Evolutionary conservation across 2,797 vertebrate species (phyloP), one percentile per base, ranked within the genome.

Genomic region (Channallabes apus): DNA sequence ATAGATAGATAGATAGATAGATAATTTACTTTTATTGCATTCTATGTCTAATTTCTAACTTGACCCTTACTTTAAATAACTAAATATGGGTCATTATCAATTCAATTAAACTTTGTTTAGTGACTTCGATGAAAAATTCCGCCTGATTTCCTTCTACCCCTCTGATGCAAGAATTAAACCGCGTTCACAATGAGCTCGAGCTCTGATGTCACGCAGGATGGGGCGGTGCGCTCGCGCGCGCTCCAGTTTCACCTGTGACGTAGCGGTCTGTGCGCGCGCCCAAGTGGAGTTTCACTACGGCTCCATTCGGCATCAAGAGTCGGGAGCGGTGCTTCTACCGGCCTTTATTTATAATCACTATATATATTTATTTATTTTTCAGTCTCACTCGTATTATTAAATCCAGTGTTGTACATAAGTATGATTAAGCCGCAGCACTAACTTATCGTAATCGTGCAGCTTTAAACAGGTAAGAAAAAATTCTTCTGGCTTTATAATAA

Each of bases 301-400:
- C 82, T 89, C 78, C 77, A 89, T 84, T 86, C 88, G 85, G 82
- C 79, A 76, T 79, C 78, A 82, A 78, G 79, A 82, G 85, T 65
- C 82, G 83, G 78, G 82, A 82, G 82, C 86, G 54, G 67, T 83
- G 84, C 87, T 90, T 91, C 85, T 80, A 90, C 93, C 92, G 91
- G 91, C 91, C 65, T 82, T 82, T 41, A 6, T 54, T 76, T 17
- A 29, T 32, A 8, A 12, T 14, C 51, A 54, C 12, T 72, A 11
- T 75, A 32, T n/a, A 76, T 72, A 8, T 46, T 58, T 83, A 62
- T 67, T 32, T 38, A 24, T 15, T 71, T 58, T 18, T 4, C n/a
- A 3, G n/a, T n/a, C 15, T 32, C 3, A 20, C 3, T 58, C 8
- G 32, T 54, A 17, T 4, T 20, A 20, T 76, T 32, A 56, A 56